Base-by-base conservation (phyloP, 2,113 vertebrate genomes). In the Pseudorectes ferrugineus region DNA sequence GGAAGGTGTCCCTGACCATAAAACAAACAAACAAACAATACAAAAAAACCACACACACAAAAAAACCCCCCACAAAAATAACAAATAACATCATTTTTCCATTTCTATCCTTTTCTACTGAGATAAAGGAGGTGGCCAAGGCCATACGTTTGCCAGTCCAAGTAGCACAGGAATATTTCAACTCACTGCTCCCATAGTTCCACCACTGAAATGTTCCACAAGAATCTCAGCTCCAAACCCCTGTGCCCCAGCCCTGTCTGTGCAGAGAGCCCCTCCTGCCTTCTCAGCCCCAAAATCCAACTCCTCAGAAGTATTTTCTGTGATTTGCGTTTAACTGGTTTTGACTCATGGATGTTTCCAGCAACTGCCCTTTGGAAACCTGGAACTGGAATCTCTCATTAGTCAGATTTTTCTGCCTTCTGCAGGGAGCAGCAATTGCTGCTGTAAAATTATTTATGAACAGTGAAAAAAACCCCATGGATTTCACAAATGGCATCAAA, bases 161-260 rank as follows among this genome's bases (percentile, higher is more conserved):
- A 35, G 18, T 0, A 26, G 36, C 0, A 23, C 55, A 42, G 43
- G 59, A 61, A 11, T 14, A 28, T n/a, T 45, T 49, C 42, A 35
- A 0, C 26, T 35, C 42, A 3, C 29, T 26, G 48, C 38, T 78
- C n/a, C 65, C 13, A 2, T 0, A 12, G 20, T 5, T 29, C 46
- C 15, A 14, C 4, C 20, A 5, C 17, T 5, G 49, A 26, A 54
- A 54, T 1, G 8, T 0, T 1, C 7, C 7, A 8, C 10, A 2
- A 6, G n/a, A 10, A 7, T 10, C 28, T 45, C 5, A 4, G 10
- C 59, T 26, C 9, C 24, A 24, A 17, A 14, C 4, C 33, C 63
- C 52, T 6, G 7, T 5, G 8, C 46, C 35, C 11, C 5, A 10
- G 70, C 35, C 24, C 9, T 6, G 15, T 1, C 63, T 23, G 33